Base-by-base conservation (phyloP, 2,888 invertebrate species). In the Sarcophaga rosellei region DNA sequence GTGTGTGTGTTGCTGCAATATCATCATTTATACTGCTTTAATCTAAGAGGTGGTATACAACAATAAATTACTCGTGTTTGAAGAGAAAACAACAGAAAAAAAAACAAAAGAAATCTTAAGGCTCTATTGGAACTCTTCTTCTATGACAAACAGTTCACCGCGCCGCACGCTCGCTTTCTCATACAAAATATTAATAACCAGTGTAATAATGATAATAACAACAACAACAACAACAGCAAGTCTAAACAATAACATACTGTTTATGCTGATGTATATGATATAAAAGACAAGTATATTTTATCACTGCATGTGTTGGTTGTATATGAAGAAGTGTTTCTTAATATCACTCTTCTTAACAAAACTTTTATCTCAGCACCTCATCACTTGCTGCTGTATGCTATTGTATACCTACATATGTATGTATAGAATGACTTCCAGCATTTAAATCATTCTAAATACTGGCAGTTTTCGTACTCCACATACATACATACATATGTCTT, bases 261-360 rank as follows among this genome's bases (percentile, higher is more conserved):
- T 65, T 80, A 66, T 61, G 63, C 17, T 53, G 53, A 3, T 35
- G 35, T 35, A 8, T 35, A 10, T 35, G 35, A 0, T 35, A 8
- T 8, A 35, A 2, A 10, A 35, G 35, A n/a, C n/a, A n/a, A 57
- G 76, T 69, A 81, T 80, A 69, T 81, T 77, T 77, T 77, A 81
- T 77, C 62, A 69, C 84, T 73, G 77, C 73, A 57, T 73, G 35
- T 35, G 35, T 35, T 35, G 25, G 35, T 35, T 35, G 1, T 35
- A 35, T 35, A 73, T 77, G 77, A 81, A 59, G 57, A 81, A 77
- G 73, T 81, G 63, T 69, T 81, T 59, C 25, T 2, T 20, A 57
- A 35, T 35, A 35, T 35, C n/a, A 68, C 57, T 70, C 63, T 59
- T 20, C 69, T 57, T 35, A 35, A 35, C 35, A 8, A 35, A 35